Conservation (phyloP, 2,113 vertebrate species). For the Nesogale talazaci region DNA sequence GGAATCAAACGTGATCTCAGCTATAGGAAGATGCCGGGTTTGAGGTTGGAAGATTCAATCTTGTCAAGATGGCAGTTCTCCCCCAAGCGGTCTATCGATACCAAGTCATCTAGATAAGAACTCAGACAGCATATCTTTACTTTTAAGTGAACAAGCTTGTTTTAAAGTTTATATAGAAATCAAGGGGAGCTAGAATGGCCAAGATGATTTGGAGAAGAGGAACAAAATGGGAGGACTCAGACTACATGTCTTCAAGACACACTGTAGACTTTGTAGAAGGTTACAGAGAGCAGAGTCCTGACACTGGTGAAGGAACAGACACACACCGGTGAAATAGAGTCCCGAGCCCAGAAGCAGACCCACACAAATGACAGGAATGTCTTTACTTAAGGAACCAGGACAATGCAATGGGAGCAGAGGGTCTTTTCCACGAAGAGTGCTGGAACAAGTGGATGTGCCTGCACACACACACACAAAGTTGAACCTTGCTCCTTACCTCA, state of each 20-base stretch:
- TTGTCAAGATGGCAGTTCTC: background rate
- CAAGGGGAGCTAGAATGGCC: background rate
- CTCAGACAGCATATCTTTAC: background rate
- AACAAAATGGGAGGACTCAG: background rate
- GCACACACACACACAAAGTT: background rate
- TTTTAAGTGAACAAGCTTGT: background rate
- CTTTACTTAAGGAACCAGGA: too few relatives aligned
- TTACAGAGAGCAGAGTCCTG: accelerated
- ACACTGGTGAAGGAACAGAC: accelerated
- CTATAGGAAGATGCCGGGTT: background rate
- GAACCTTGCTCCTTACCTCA: background rate
- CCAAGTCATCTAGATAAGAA: background rate
- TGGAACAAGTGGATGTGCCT: too few relatives aligned
- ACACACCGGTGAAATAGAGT: accelerated
- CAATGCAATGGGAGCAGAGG: accelerated
- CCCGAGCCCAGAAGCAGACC: background rate
- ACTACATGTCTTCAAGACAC: too few relatives aligned
- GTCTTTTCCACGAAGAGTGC: too few relatives aligned
- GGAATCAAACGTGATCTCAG: background rate
- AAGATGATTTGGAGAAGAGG: background rate
- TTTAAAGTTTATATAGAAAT: background rate
- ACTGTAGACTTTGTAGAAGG: background rate
- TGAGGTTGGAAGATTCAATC: background rate
- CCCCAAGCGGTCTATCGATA: background rate
- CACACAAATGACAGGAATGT: background rate